A percentile compares a stretch with the other conserved stretches of the same genome.
These are phyloP conservation scores for Drosophila erecta DNA, from an alignment of 1,140 invertebrate species.

Conservation along the genomic window DNA sequence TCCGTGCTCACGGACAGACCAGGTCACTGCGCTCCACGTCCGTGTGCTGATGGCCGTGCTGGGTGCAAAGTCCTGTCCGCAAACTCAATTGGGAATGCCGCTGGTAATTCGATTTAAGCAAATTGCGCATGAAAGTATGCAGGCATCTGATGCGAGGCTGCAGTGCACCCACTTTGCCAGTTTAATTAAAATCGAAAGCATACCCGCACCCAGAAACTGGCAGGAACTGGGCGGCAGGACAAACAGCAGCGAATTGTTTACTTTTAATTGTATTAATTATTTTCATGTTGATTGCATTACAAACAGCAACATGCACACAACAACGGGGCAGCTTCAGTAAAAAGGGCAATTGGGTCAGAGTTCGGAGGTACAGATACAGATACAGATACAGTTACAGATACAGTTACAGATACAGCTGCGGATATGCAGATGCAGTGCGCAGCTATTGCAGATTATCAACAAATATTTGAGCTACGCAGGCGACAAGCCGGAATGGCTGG, in stretches of 20 bases:
- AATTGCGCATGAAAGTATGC: conserved; percentile 74
- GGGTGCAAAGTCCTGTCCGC: background rate
- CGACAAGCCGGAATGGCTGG: conserved; percentile 7
- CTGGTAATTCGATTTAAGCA: conserved; percentile 68
- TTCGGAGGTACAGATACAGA: background rate
- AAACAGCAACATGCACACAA: conserved; percentile 21
- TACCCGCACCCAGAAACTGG: conserved; percentile 3
- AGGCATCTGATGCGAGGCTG: conserved; percentile 5
- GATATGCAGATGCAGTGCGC: background rate
- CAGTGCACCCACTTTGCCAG: conserved; percentile 7
- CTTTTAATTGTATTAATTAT: conserved; percentile 79
- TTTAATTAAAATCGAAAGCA: conserved; percentile 71
- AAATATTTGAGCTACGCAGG: conserved; percentile 59
- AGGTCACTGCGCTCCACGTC: conserved; percentile 4
- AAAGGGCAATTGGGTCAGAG: conserved; percentile 40
- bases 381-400: background rate
- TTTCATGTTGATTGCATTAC: conserved; percentile 77
- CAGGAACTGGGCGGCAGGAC: conserved; percentile 1
- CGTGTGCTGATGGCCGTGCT: background rate
- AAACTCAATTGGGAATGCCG: conserved; percentile 56
- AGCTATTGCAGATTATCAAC: background rate
- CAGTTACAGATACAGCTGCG: background rate
- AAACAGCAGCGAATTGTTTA: conserved; percentile 43
- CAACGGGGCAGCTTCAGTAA: conserved; percentile 1
- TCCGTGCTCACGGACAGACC: conserved; percentile 7